phyloP scores from a whole-genome alignment of 2,797 vertebrate genomes.

The Pseudochromis fuscus region DNA sequence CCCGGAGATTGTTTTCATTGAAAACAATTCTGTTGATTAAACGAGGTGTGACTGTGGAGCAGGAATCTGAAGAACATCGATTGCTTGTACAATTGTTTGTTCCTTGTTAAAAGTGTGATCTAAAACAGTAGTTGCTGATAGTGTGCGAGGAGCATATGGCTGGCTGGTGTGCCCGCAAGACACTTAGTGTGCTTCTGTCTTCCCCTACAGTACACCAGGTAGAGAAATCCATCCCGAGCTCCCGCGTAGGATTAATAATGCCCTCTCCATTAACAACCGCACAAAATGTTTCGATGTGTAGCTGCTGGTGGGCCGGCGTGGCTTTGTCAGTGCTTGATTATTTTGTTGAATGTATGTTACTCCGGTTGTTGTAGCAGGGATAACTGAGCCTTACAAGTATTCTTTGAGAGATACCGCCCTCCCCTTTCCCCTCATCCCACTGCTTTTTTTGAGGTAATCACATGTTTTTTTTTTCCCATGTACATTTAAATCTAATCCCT shows the following conservation, averaged over 20 bases:
- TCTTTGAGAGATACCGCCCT: constrained; percentile 25
- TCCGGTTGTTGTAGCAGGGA: constrained; percentile 56
- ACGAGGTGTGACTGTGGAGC: constrained; percentile 82
- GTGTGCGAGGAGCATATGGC: constrained; percentile 56
- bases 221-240: constrained; percentile 26
- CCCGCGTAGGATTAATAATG: constrained; percentile 29
- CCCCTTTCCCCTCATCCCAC: constrained; percentile 20
- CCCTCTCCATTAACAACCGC: not conserved
- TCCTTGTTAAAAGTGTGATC: constrained; percentile 83
- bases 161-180: constrained; percentile 35
- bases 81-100: constrained; percentile 82
- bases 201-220: constrained; percentile 35
- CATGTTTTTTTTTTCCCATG: constrained; percentile 63
- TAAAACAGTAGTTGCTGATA: constrained; percentile 75
- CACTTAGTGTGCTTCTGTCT: constrained; percentile 21
- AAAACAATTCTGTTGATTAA: constrained; percentile 86
- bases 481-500: constrained; percentile 77
- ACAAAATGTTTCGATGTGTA: constrained; percentile 12
- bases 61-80: constrained; percentile 80
- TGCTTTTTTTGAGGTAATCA: constrained; percentile 73
- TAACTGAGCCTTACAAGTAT: constrained; percentile 69
- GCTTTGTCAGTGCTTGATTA: constrained; percentile 57
- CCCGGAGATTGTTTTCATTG: constrained; percentile 83
- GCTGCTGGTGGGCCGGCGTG: constrained; percentile 12
- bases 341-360: constrained; percentile 59